These are phyloP conservation scores for Anthopleura sola DNA, from an alignment of 64 coral and sea anemone species.

Conservation along the genomic window DNA sequence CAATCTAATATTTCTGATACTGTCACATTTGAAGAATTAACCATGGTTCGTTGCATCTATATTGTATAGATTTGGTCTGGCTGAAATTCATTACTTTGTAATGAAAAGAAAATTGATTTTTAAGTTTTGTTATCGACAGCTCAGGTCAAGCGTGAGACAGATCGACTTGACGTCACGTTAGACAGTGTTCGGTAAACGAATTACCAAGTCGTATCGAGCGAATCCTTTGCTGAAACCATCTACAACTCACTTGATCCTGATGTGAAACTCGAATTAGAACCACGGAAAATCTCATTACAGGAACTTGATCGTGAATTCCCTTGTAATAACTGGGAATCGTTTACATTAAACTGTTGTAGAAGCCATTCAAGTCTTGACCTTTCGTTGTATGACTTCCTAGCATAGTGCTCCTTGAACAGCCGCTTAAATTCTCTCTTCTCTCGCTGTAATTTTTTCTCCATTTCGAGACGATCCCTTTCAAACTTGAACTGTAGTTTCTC, in stretches of 20 bases:
- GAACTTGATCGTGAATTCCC: constrained; percentile 27
- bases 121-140: background rate
- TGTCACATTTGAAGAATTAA: background rate
- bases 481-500: constrained; percentile 85
- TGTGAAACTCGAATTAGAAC: constrained; percentile 26
- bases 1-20: background rate
- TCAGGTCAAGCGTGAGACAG: constrained; percentile 16
- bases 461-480: constrained; percentile 86
- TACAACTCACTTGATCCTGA: constrained; percentile 26
- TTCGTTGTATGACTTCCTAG: constrained; percentile 68
- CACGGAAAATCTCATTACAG: constrained; percentile 15
- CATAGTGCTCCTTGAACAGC: constrained; percentile 72
- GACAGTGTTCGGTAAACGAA: background rate
- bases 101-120: constrained; percentile 6
- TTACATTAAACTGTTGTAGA: constrained; percentile 62
- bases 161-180: background rate
- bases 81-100: background rate
- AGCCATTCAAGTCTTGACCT: constrained; percentile 87
- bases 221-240: background rate
- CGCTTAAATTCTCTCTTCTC: constrained; percentile 91
- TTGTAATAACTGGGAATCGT: constrained; percentile 45
- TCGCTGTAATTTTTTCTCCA: constrained; percentile 75
- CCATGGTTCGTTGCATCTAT: background rate
- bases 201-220: background rate
- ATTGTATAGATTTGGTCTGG: background rate